Evolutionary conservation across 2,797 vertebrate genomes (phyloP).

Genomic region (Gobionotothen gibberifrons): DNA sequence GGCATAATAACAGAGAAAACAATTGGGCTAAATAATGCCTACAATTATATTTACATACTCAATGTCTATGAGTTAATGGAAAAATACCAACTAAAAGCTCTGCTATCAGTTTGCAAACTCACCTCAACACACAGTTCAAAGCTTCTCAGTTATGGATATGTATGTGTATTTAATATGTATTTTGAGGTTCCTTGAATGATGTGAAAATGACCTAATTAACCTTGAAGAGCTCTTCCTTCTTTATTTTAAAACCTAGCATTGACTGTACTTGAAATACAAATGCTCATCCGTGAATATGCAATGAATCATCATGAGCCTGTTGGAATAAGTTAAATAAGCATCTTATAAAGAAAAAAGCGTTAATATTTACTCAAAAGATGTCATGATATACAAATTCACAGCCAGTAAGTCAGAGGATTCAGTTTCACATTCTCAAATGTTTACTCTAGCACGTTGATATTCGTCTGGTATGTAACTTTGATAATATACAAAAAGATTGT

Average conservation of each 20-base stretch:
- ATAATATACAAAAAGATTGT: slow-evolving; percentile 83
- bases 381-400: slow-evolving; percentile 84
- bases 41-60: slow-evolving; percentile 24
- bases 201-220: background rate
- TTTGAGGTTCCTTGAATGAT: slow-evolving; percentile 2
- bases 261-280: slow-evolving; percentile 6
- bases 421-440: slow-evolving; percentile 81
- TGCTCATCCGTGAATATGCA: slow-evolving; percentile 48
- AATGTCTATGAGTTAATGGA: slow-evolving; percentile 1
- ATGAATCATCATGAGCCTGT: slow-evolving; percentile 72
- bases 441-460: slow-evolving; percentile 76
- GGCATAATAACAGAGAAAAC: slow-evolving; percentile 31
- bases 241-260: slow-evolving; percentile 18
- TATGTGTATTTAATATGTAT: slow-evolving; percentile 6
- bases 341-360: slow-evolving; percentile 63
- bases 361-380: slow-evolving; percentile 69
- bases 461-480: slow-evolving; percentile 73
- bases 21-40: slow-evolving; percentile 42
- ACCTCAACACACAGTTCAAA: background rate
- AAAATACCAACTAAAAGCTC: background rate
- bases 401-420: slow-evolving; percentile 82
- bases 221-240: slow-evolving; percentile 6
- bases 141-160: background rate
- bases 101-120: slow-evolving; percentile 21
- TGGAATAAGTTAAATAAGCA: slow-evolving; percentile 68